Evolutionary conservation across 2,888 invertebrate species (phyloP), one percentile per base, ranked within the genome.

Genomic region (Chalcosyrphus nemorum): DNA sequence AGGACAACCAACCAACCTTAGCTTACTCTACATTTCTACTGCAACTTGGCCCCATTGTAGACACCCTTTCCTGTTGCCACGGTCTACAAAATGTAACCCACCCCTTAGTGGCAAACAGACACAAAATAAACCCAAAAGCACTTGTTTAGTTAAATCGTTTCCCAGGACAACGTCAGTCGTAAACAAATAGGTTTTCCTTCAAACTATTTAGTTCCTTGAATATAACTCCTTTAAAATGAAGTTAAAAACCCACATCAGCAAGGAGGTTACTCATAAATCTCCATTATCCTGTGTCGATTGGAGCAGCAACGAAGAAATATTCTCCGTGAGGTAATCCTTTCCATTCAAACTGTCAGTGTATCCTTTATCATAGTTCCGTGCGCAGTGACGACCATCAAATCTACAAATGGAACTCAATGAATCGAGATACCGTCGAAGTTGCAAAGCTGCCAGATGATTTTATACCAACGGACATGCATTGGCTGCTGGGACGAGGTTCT

Each of bases 231-330:
- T 2, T 4, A 89, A 80, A 88, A 97, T 97, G 97, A 94, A 95
- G 91, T 93, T 97, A 86, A 97, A 97, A 93, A 94, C 96, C 87
- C 94, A 95, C 45, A 92, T 95, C 81, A 94, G 95, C 87, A 95
- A 95, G 89, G 95, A 95, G 88, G 94, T 95, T 17, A 94, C 95
- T 74, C 95, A 88, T 4, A 92, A 92, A 81, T 96, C 95, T 87
- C 94, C 96, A n/a, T 95, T 97, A 9, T 95, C 96, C 80, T 97
- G 98, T 90, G 95, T 98, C 11, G 96, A 96, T 86, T 99, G 99
- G 99, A 96, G 96, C 90, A 96, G 95, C 87, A 95, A 97, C 27
- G 98, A 99, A 91, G 98, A 99, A 91, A 95, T 98, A 56, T 97
- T 96, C 92, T 97, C 98, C 21, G 96, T 96, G 88, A 96, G 97